These are phyloP conservation scores for Leptosomus discolor DNA, from an alignment of 2,113 vertebrate genomes.

Conservation along the genomic window DNA sequence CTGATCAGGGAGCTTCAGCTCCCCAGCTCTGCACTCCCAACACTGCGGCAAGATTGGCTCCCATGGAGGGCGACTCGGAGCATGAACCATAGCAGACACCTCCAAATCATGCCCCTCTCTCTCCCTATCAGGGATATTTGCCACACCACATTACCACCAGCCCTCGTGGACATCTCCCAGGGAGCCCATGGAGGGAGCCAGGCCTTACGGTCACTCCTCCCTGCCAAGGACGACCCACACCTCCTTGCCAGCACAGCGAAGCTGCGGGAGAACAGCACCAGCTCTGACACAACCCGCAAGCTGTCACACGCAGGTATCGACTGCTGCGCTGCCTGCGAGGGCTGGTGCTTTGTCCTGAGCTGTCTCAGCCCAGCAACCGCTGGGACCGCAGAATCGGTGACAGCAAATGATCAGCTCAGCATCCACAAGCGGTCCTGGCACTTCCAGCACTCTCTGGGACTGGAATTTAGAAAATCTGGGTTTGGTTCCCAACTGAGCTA, in stretches of 20 bases:
- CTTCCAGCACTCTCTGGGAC: not conserved
- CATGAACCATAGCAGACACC: not conserved
- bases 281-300: fast-evolving
- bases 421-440: not conserved
- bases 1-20: not conserved
- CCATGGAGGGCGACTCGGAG: not conserved
- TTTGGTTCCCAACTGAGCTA: not conserved
- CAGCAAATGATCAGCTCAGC: not conserved
- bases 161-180: not conserved
- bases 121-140: not conserved
- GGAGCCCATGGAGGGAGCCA: fast-evolving
- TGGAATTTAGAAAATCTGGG: not conserved
- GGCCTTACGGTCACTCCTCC: not conserved
- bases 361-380: not conserved
- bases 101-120: not conserved
- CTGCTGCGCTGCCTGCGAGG: fast-evolving
- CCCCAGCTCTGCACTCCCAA: not conserved
- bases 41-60: fast-evolving
- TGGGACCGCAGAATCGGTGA: fast-evolving
- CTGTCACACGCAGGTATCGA: not conserved
- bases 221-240: fast-evolving
- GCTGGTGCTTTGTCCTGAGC: fast-evolving
- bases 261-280: not conserved
- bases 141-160: fast-evolving
- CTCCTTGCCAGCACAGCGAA: fast-evolving